Evolutionary conservation across 2,113 vertebrate genomes (phyloP), one percentile per base, ranked within the genome.

Genomic region (Typhlomys cinereus): DNA sequence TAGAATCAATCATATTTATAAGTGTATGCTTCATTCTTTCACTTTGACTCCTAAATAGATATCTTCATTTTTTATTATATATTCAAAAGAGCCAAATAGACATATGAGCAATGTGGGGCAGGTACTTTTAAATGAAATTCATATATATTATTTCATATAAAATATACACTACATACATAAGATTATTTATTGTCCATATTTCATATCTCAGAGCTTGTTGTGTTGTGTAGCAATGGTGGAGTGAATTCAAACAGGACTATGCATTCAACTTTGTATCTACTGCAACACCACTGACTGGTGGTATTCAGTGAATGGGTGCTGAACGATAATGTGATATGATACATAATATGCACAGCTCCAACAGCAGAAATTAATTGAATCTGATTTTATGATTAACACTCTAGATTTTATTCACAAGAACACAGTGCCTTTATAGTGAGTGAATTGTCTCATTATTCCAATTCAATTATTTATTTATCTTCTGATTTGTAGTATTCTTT

Each of bases 391-490:
- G 12, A 48, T 70, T 39, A 74, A 7, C 3, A 44, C 18, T 31
- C 5, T 46, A 80, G 7, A 81, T 52, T 89, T 84, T 62, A 83
- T 87, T 15, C 18, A 11, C 13, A 81, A 67, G 36, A 44, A 0
- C 13, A 27, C 73, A 83, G 6, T 80, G 21, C 2, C 7, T 70
- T 62, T 88, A 36, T n/a, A n/a, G n/a, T n/a, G 7, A 89, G 62
- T n/a, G 10, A 73, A 61, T 71, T 3, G 39, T 9, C 81, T 92
- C 36, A 29, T 44, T 66, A 2, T 61, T 94, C 50, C 73, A 52
- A 94, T 41, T 91, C 87, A 91, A 79, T 84, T 66, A 54, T 71
- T 71, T 41, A 31, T 69, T 9, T 34, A 4, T 84, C n/a, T 83
- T 90, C 41, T 92, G 41, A 81, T 20, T 85, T 36, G 52, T 5